Base-by-base conservation (phyloP, 2,888 invertebrate genomes). In the Drosophila ustulata region DNA sequence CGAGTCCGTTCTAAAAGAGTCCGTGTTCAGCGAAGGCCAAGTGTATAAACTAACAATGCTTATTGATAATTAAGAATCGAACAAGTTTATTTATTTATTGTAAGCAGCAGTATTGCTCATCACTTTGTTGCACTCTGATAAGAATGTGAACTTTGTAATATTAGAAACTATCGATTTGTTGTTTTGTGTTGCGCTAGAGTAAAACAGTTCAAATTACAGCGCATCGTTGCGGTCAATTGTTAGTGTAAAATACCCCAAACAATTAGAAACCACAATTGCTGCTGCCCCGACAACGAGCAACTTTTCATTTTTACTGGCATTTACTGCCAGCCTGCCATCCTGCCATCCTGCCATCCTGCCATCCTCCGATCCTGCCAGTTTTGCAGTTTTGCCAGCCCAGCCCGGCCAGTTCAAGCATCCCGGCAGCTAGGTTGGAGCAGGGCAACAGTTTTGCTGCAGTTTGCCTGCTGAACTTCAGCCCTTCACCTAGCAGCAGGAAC, bases 221-320 rank as follows among this genome's bases (percentile, higher is more conserved):
- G 81, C 86, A 83, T 85, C 71, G 83, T 71, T 86, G 82, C 68
- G 75, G 86, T 79, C 83, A 83, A 86, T 83, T 86, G 79, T 81
- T 83, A 86, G 86, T 79, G 84, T 69, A 79, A 86, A 83, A 86
- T 81, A 72, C 84, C 81, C 86, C 75, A 83, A 83, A 83, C 84
- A 83, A 86, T 83, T 83, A 83, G 86, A 83, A 81, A 79, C 86
- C 82, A 81, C 82, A 83, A 86, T 83, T 83, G 86, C 82, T 74
- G 71, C 66, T 39, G 46, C 51, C 52, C 69, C 71, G 56, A 74
- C 79, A 72, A 77, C 71, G 71, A 59, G 71, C 63, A 83, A 86
- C 84, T 83, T 86, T 83, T 83, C 83, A 83, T 86, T 83, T 83
- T 83, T 72, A 71, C 81, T 76, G 83, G 75, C 82, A 78, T 64